Evolutionary conservation across 2,113 vertebrate genomes (phyloP), one percentile per base, ranked within the genome.

Genomic region (Tragelaphus strepsiceros): DNA sequence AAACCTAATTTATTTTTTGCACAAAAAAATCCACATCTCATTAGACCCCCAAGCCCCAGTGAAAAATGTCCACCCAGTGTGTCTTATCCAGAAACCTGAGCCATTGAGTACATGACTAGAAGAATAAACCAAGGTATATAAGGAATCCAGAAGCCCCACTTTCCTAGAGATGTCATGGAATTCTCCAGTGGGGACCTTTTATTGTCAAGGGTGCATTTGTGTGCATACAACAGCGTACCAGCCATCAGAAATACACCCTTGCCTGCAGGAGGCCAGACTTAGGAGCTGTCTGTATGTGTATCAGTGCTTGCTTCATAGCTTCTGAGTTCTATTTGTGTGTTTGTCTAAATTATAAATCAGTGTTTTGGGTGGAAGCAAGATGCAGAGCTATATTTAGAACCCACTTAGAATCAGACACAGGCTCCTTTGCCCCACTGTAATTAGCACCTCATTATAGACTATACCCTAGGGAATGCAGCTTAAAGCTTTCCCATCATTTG

Each of bases 321-420:
- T 24, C 74, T n/a, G 19, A 56, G 35, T 78, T 62, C 2, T 56
- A 93, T 93, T 28, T 82, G 87, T 80, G 1, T 59, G 67, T 94
- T 88, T 89, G 80, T 74, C 83, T 98, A 88, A 91, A 74, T 97
- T 96, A 90, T 56, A 96, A 98, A 98, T 98, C 94, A 61, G 91
- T 98, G 95, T 98, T 98, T 96, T 97, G 64, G 87, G 94, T 97
- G 78, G 96, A 98, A 97, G 90, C 97, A 84, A 87, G 85, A 96
- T 94, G 62, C 0, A 5, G 80, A 95, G 53, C 86, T 98, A 90
- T 97, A 97, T 86, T 43, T 96, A 97, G 94, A 98, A 86, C 77
- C 91, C 59, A 4, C 96, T 96, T 97, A 19, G 94, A 98, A 84
- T 82, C 94, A 94, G 92, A 97, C 97, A 9, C 24, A 92, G 49